These are phyloP conservation scores for Pseudanteris insignis DNA, from an alignment of 2,888 invertebrate genomes.

Conservation along the genomic window DNA sequence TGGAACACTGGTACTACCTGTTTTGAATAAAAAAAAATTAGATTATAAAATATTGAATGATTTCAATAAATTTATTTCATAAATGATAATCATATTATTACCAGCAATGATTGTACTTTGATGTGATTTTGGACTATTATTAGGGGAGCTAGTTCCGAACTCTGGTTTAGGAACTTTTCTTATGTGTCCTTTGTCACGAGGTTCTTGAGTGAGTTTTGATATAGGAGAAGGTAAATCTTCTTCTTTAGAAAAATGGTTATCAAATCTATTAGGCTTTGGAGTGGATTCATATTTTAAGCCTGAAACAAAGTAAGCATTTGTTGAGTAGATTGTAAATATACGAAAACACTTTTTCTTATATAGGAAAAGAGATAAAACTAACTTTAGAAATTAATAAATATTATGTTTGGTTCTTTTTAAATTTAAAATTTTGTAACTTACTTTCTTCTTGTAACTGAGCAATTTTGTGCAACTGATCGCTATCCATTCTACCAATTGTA, in stretches of 20 bases:
- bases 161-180: constrained; percentile 21
- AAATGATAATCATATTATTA: too few species aligned
- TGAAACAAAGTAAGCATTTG: constrained; percentile 20
- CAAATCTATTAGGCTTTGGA: constrained; percentile 47
- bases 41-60: too few species aligned
- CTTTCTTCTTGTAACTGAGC: constrained; percentile 57
- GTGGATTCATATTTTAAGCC: constrained; percentile 51
- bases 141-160: constrained; percentile 35
- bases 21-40: neutral
- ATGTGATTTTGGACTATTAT: constrained; percentile 9
- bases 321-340: neutral
- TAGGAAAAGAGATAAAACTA: too few species aligned
- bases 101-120: constrained; percentile 12
- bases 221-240: constrained; percentile 60
- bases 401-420: neutral
- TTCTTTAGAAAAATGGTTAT: constrained; percentile 6
- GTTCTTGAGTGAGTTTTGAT: constrained; percentile 47
- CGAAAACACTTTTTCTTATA: too few species aligned
- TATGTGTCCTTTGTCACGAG: constrained; percentile 9
- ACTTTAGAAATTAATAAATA: too few species aligned
- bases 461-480: constrained; percentile 54
- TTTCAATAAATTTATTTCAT: too few species aligned
- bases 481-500: constrained; percentile 53
- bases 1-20: neutral
- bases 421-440: constrained; percentile 40